Evolutionary conservation across 2,888 invertebrate species (phyloP).

Genomic region (Athrips mouffetella): DNA sequence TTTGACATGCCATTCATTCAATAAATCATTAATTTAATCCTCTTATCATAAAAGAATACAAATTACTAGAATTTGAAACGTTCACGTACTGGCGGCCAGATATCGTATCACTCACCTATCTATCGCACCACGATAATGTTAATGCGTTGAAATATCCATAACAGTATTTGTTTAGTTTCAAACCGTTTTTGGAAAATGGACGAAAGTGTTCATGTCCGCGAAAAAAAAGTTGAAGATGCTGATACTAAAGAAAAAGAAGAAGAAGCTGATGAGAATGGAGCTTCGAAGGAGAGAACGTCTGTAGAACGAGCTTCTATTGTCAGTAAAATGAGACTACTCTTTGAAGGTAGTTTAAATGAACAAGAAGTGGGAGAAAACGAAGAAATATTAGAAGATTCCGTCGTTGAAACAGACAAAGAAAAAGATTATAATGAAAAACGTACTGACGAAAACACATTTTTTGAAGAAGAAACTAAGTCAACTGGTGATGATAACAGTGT

Average conservation of each 20-base stretch:
- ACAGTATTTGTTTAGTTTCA: conserved; percentile 2
- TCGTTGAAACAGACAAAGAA: neutral
- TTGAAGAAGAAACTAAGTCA: no score
- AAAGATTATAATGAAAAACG: neutral
- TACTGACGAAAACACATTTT: neutral
- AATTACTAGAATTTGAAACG: neutral
- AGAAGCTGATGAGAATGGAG: neutral
- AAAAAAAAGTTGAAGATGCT: neutral
- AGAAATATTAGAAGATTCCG: neutral
- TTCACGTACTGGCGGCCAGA: neutral
- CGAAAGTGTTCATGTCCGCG: neutral
- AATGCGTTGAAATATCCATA: neutral
- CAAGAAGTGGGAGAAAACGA: neutral
- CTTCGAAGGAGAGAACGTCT: neutral
- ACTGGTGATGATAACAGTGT: no score
- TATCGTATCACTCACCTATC: neutral
- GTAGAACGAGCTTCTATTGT: neutral
- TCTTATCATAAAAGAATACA: neutral
- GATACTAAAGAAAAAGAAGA: neutral
- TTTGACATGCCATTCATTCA: no score
- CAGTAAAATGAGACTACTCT: neutral
- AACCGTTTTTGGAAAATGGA: conserved; percentile 1
- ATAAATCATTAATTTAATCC: neutral
- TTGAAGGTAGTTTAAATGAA: neutral
- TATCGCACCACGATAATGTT: neutral